Evolutionary conservation across 35 echinoderm and acorn worm genomes (phyloP).

Genomic region (Stichopus chloronotus): DNA sequence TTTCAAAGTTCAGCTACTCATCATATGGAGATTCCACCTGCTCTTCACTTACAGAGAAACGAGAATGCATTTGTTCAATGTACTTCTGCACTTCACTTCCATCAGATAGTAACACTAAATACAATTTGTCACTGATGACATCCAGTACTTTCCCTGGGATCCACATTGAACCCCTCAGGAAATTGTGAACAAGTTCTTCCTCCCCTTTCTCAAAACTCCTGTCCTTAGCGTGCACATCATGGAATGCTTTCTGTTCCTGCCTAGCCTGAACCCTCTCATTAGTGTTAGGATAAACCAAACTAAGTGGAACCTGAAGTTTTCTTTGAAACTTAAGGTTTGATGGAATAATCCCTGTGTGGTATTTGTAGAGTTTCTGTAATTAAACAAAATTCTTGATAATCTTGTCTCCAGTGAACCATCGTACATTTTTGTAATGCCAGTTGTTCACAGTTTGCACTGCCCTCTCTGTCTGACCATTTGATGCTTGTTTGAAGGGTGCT

Average conservation of each 20-base stretch:
- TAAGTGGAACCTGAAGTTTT: neutral
- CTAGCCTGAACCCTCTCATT: neutral
- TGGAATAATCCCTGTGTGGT: conserved; percentile 1
- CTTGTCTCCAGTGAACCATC: conserved; percentile 26
- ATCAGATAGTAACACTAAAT: neutral
- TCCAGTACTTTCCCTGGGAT: neutral
- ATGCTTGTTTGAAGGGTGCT: conserved; percentile 23
- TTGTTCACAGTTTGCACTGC: conserved; percentile 28
- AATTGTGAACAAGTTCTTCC: neutral
- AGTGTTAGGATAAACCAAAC: neutral
- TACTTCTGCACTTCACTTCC: neutral
- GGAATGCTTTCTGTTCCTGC: conserved; percentile 35
- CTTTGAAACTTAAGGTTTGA: conserved; percentile 24
- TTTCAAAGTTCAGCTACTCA: neutral
- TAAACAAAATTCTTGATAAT: conserved; percentile 38
- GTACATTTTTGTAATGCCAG: conserved; percentile 12
- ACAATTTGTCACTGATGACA: conserved; percentile 27
- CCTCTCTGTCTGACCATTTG: conserved; percentile 21
- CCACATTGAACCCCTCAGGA: conserved; percentile 10
- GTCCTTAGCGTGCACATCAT: conserved; percentile 11
- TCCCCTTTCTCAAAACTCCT: neutral
- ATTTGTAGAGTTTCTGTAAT: conserved; percentile 53
- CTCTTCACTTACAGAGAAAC: neutral
- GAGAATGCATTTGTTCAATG: neutral
- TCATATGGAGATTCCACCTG: neutral